These are phyloP conservation scores for Crypturellus tataupa DNA, from an alignment of 2,797 vertebrate genomes.

Conservation along the genomic window DNA sequence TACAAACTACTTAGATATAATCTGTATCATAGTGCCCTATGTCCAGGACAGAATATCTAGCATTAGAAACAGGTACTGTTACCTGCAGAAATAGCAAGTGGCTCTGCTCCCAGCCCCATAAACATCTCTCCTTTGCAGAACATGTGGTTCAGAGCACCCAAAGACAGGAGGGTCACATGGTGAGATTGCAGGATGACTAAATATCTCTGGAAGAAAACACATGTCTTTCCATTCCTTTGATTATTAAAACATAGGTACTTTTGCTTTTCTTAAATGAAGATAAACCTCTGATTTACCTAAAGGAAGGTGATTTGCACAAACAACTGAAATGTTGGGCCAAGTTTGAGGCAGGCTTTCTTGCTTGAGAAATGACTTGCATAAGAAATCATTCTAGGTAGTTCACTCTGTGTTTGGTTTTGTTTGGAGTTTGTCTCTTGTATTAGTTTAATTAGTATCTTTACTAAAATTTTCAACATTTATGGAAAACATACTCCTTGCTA, in stretches of 20 bases:
- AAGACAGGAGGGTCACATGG: not conserved
- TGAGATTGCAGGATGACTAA: not conserved
- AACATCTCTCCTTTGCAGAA: not conserved
- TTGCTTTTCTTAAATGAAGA: not conserved
- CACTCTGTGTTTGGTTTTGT: not conserved
- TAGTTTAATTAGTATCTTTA: not conserved
- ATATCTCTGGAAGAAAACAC: not conserved
- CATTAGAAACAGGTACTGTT: fast-evolving
- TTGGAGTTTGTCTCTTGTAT: not conserved
- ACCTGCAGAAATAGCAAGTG: not conserved
- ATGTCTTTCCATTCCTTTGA: not conserved
- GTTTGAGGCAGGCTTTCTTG: not conserved
- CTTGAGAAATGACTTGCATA: not conserved
- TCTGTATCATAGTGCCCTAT: not conserved
- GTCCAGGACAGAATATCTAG: not conserved
- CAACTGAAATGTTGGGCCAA: not conserved
- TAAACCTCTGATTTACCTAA: not conserved
- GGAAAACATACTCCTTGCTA: not conserved
- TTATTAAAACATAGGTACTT: not conserved
- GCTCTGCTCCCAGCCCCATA: fast-evolving
- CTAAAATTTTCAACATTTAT: not conserved
- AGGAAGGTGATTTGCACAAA: not conserved
- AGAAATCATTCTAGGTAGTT: not conserved
- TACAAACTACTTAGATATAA: not conserved
- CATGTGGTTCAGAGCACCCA: not conserved